Evolutionary conservation across 2,797 vertebrate species (phyloP).

Genomic region (Sternotherus odoratus): DNA sequence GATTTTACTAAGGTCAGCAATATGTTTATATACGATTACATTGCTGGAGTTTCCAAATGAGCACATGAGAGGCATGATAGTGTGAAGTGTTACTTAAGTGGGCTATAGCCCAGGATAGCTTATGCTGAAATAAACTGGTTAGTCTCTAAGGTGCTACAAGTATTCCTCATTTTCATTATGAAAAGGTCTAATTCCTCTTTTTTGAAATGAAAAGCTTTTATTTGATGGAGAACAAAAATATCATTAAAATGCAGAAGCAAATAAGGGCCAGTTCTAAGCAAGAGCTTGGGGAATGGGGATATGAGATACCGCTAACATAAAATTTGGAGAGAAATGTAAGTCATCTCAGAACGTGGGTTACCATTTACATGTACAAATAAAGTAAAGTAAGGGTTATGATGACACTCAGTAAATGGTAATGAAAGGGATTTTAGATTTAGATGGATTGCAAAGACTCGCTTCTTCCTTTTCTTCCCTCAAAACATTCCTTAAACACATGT

Average conservation of each 20-base stretch:
- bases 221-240: background rate
- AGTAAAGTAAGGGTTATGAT: background rate
- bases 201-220: background rate
- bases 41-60: background rate
- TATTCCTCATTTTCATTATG: too few relatives aligned
- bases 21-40: accelerated
- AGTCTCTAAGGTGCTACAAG: too few relatives aligned
- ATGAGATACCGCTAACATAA: background rate
- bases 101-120: too few relatives aligned
- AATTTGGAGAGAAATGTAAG: background rate
- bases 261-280: background rate
- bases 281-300: background rate
- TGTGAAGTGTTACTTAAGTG: background rate
- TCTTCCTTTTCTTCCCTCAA: background rate
- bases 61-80: background rate
- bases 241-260: accelerated
- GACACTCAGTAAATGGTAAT: accelerated
- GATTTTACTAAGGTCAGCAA: background rate
- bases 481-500: background rate
- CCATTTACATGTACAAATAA: background rate
- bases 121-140: too few relatives aligned
- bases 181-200: background rate
- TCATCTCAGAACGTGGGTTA: slow-evolving; percentile 15
- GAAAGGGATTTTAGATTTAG: background rate
- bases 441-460: background rate